Conservation (phyloP, 2,888 invertebrate genomes). For the Megalurothrips usitatus region DNA sequence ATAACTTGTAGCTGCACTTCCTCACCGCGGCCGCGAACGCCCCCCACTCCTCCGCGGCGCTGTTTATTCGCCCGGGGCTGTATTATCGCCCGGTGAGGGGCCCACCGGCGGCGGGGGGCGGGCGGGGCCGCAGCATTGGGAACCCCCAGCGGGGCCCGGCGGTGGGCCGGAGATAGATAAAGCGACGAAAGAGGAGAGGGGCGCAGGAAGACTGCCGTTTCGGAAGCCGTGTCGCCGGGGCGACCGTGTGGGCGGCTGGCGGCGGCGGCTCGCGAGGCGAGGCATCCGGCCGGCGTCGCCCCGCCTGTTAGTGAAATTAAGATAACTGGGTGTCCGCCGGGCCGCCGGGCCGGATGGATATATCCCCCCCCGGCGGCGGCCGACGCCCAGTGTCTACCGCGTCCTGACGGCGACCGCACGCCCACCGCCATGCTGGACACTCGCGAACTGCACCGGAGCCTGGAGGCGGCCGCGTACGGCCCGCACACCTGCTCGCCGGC, state of each 20-base stretch:
- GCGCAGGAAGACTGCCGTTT: neutral
- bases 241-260: neutral
- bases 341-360: too few species aligned
- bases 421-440: neutral
- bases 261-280: neutral
- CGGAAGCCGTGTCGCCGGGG: too few species aligned
- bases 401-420: neutral
- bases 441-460: neutral
- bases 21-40: too few species aligned
- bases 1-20: too few species aligned
- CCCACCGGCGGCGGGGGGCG: neutral
- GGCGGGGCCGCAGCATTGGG: neutral
- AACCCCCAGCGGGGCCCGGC: neutral
- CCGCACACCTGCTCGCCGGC: slow-evolving; percentile 1
- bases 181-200: too few species aligned
- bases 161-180: neutral
- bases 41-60: neutral
- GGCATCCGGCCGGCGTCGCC: neutral
- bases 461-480: neutral
- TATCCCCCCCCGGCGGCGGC: too few species aligned
- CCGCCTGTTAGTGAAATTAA: neutral
- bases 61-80: neutral
- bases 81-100: neutral
- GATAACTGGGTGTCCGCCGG: neutral
- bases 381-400: too few species aligned